Evolutionary conservation across 2,888 invertebrate species (phyloP).

Genomic region (Neoaliturus tenellus): DNA sequence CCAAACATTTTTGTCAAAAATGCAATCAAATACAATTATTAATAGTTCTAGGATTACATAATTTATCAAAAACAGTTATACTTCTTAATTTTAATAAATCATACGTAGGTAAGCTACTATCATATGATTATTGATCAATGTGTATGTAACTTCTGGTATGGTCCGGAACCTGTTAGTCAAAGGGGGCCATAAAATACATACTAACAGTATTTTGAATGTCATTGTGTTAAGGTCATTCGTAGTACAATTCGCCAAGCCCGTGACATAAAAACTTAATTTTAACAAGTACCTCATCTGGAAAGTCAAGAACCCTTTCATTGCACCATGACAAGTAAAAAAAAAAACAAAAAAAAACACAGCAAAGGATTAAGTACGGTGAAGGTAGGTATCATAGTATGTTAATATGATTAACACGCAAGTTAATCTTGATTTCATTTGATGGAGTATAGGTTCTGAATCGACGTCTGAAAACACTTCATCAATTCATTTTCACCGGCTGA

Average conservation of each 20-base stretch:
- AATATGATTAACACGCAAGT: no score
- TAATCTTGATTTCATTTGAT: background rate
- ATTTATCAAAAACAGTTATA: no score
- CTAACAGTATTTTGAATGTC: background rate
- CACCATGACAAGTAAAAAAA: background rate
- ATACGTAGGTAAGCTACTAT: no score
- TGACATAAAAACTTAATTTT: background rate
- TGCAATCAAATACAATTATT: no score
- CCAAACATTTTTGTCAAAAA: no score
- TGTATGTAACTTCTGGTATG: no score
- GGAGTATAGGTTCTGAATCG: background rate
- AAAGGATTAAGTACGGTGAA: background rate
- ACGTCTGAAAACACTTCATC: conserved; percentile 13
- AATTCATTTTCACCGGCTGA: conserved; percentile 12
- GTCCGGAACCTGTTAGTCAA: conserved; percentile 12
- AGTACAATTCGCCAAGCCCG: background rate
- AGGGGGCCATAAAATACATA: background rate
- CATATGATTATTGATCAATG: no score
- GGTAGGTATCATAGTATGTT: no score
- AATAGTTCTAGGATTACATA: no score
- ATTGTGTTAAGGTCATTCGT: conserved; percentile 27
- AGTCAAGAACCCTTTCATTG: background rate
- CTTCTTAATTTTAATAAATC: no score
- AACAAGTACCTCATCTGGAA: conserved; percentile 19
- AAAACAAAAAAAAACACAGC: background rate